A percentile compares a stretch with the other conserved stretches of the same genome.
Conservation (phyloP, 2,888 invertebrate species). For the Mermis nigrescens region DNA sequence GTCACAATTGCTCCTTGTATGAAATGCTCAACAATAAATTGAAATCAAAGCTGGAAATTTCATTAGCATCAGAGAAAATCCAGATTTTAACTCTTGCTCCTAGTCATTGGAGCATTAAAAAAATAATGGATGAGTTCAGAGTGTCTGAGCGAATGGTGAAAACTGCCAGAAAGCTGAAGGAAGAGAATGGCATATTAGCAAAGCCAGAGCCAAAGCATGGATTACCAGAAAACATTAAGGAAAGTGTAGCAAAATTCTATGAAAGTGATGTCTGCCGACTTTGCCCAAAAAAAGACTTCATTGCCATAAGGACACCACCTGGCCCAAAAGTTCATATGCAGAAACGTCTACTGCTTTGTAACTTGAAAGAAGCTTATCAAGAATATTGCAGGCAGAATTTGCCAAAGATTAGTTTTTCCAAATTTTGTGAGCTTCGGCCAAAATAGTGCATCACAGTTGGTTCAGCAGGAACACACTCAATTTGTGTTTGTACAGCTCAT, state of each 20-base stretch:
- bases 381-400: not conserved
- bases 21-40: not conserved
- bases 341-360: not conserved
- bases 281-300: not conserved
- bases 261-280: not conserved
- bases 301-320: not conserved
- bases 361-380: not conserved
- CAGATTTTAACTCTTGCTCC: not conserved
- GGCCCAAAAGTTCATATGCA: not conserved
- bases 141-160: not conserved
- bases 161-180: not conserved
- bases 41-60: not conserved
- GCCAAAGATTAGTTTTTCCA: not conserved
- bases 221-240: not conserved
- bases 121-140: not conserved
- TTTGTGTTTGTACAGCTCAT: not conserved
- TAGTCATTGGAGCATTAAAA: not conserved
- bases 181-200: not conserved
- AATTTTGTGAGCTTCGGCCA: not conserved
- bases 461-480: not conserved
- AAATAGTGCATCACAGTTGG: not conserved
- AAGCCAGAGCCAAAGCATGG: not conserved
- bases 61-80: not conserved
- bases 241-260: not conserved
- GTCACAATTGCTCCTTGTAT: not conserved